phyloP scores from a whole-genome alignment of 2,113 vertebrate genomes.

The Gavialis gangeticus region DNA sequence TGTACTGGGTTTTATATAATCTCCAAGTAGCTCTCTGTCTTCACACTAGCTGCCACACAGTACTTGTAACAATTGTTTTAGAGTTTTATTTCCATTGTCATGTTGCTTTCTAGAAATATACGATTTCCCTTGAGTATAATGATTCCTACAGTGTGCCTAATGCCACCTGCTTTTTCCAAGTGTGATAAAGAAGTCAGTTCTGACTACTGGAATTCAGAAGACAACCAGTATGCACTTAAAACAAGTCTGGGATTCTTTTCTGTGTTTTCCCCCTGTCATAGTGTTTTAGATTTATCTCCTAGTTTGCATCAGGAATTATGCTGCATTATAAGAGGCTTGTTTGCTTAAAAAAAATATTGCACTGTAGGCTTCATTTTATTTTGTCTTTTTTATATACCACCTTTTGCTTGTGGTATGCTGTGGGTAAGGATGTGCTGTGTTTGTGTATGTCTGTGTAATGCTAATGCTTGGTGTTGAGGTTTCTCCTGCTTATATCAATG shows the following conservation, averaged over 20 bases:
- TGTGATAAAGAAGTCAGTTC: not conserved
- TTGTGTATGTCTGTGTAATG: too few relatives aligned
- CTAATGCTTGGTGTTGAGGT: not conserved
- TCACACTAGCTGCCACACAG: not conserved
- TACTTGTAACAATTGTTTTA: not conserved
- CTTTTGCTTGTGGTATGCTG: not conserved
- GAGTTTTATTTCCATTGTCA: not conserved
- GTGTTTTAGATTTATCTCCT: not conserved
- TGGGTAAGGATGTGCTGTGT: not conserved
- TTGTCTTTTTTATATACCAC: not conserved
- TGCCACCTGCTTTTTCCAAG: not conserved
- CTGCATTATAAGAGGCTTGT: not conserved
- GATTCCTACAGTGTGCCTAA: not conserved
- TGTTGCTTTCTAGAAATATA: not conserved
- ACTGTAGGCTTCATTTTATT: not conserved
- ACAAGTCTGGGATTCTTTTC: not conserved
- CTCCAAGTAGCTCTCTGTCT: not conserved
- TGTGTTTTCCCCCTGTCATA: not conserved
- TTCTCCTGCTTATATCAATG: not conserved
- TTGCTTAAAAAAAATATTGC: not conserved
- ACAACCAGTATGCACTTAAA: not conserved
- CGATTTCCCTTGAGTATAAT: not conserved
- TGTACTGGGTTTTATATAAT: not conserved
- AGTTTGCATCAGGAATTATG: not conserved
- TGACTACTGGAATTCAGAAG: not conserved